phyloP scores from a whole-genome alignment of 2,113 vertebrate genomes.

The Corynorhinus townsendii region DNA sequence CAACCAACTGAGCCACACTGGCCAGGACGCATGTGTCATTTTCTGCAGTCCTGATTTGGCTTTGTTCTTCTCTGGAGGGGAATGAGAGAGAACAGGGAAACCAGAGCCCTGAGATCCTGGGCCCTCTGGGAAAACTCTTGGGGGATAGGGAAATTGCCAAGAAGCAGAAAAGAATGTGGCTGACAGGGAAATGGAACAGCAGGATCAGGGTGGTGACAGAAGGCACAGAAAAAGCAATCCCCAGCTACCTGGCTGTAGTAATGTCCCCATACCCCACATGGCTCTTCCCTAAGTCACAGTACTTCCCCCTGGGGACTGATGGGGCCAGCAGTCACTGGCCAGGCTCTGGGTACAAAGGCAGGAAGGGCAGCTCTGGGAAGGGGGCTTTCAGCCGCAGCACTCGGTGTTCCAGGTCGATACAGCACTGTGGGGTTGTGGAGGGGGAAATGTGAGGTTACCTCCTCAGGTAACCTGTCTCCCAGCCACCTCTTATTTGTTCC shows the following conservation, averaged over 20 bases:
- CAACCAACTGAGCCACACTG: no score
- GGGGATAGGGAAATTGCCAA: not conserved
- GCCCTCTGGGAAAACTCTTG: not conserved
- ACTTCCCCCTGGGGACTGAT: not conserved
- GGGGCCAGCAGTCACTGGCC: conserved; percentile 67
- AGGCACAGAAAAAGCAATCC: not conserved
- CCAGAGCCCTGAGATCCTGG: not conserved
- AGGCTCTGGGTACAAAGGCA: conserved; percentile 77
- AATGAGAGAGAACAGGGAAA: not conserved
- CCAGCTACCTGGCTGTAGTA: not conserved
- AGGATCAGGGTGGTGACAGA: conserved; percentile 14
- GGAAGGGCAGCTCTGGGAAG: conserved; percentile 88
- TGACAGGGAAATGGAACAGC: not conserved
- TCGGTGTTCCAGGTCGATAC: conserved; percentile 87
- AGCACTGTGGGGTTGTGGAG: conserved; percentile 80
- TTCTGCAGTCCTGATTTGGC: not conserved
- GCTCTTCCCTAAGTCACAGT: conserved; percentile 3
- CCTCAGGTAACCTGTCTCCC: not conserved
- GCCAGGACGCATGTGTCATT: not conserved
- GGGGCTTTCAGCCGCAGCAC: conserved; percentile 84
- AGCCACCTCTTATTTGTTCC: not conserved
- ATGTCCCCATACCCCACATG: not conserved
- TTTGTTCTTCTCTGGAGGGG: not conserved
- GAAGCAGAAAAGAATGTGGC: conserved; percentile 31
- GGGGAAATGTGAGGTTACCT: not conserved